These are phyloP conservation scores for Podilymbus podiceps DNA, from an alignment of 2,113 vertebrate species.

Conservation along the genomic window DNA sequence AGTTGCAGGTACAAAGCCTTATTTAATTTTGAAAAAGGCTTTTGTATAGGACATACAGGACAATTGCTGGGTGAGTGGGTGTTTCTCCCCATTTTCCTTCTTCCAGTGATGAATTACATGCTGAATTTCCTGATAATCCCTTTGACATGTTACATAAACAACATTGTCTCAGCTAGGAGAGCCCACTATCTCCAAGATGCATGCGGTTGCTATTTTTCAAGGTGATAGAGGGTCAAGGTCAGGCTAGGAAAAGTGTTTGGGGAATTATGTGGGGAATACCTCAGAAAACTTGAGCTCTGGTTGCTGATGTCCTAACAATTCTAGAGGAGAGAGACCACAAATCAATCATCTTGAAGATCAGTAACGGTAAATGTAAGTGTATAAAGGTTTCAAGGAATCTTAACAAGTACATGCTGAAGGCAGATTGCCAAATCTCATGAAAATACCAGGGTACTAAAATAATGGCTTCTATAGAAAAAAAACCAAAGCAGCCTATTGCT, in stretches of 20 bases:
- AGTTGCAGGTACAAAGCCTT: not conserved
- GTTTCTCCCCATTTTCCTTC: not conserved
- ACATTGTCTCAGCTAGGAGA: not conserved
- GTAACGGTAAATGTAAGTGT: slow-evolving; percentile 53
- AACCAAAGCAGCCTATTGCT: not conserved
- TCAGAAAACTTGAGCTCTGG: slow-evolving; percentile 74
- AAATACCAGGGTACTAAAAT: not conserved
- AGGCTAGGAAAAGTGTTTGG: slow-evolving; percentile 51
- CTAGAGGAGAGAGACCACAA: slow-evolving; percentile 77
- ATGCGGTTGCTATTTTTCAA: not conserved
- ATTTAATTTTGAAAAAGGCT: not conserved
- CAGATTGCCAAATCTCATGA: not conserved
- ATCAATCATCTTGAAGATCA: slow-evolving; percentile 76
- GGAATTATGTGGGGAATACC: slow-evolving; percentile 65
- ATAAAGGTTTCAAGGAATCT: slow-evolving; percentile 73
- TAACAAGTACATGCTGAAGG: slow-evolving; percentile 64
- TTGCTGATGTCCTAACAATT: slow-evolving; percentile 74
- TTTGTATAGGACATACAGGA: not conserved
- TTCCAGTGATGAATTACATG: not conserved
- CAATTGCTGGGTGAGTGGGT: not conserved
- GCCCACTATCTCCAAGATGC: not conserved
- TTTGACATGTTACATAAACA: not conserved
- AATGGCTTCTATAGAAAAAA: not conserved
- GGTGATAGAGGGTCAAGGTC: slow-evolving; percentile 73
- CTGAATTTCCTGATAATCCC: not conserved